Evolutionary conservation across 2,113 vertebrate genomes (phyloP).

Genomic region (Neotragus pygmaeus): DNA sequence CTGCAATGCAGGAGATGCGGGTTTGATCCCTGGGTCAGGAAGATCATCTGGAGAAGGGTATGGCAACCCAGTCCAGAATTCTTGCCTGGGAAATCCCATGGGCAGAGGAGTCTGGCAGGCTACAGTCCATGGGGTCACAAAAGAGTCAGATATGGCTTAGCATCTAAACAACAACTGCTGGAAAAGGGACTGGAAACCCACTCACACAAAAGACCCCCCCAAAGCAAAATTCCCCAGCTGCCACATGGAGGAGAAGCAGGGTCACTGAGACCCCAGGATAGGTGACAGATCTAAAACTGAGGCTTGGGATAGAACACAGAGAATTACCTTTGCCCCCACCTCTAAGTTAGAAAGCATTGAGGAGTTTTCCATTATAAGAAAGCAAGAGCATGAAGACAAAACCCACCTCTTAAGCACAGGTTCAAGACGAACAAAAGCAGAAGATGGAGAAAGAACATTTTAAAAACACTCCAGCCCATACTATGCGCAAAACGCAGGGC

Average conservation of each 20-base stretch:
- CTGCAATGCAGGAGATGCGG: rapidly evolving
- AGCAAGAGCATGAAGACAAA: background rate
- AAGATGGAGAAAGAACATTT: background rate
- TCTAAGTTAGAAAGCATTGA: background rate
- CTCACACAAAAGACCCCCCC: background rate
- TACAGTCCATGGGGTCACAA: background rate
- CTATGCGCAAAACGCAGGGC: background rate
- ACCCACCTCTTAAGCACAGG: background rate
- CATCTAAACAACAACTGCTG: background rate
- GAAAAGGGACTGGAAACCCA: background rate
- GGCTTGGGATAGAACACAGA: background rate
- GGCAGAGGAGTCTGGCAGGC: background rate
- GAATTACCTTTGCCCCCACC: background rate
- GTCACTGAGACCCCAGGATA: background rate
- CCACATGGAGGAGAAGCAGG: background rate
- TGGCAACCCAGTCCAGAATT: background rate
- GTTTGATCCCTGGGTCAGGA: background rate
- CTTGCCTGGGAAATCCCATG: background rate
- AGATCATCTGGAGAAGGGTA: background rate
- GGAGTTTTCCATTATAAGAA: background rate
- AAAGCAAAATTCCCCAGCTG: background rate
- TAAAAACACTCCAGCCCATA: background rate
- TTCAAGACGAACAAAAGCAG: background rate
- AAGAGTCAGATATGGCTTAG: background rate
- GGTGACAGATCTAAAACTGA: background rate